A percentile compares a stretch with the other conserved stretches of the same genome.
Evolutionary conservation across 1,140 invertebrate species (phyloP).

Genomic region (roundworm (Caenorhabditis elegans)): DNA sequence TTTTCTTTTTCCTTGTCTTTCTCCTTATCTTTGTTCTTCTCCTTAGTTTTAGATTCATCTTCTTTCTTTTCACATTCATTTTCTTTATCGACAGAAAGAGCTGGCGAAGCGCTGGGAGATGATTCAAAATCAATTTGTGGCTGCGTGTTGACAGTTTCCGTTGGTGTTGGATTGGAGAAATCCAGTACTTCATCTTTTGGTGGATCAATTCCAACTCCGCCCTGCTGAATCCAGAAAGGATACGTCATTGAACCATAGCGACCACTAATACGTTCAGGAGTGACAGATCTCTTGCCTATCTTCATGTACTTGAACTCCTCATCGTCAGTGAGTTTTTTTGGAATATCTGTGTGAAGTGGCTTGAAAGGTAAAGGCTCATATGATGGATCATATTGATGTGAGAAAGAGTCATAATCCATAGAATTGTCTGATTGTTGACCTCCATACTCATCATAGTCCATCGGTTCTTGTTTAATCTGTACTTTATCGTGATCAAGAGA

Average conservation of each 20-base stretch:
- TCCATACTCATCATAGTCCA: background rate
- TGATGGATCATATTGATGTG: too few species aligned
- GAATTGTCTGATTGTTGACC: too few species aligned
- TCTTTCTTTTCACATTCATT: background rate
- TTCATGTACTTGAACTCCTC: background rate
- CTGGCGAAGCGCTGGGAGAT: background rate
- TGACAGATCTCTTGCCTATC: background rate
- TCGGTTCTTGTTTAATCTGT: background rate
- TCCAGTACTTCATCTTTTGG: background rate
- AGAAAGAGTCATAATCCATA: too few species aligned
- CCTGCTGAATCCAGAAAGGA: background rate
- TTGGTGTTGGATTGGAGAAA: background rate
- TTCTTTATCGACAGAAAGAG: background rate
- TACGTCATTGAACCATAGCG: background rate
- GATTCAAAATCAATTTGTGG: background rate
- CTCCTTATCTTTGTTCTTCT: background rate
- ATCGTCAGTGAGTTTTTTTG: background rate
- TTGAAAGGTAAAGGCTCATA: background rate
- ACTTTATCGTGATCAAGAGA: background rate
- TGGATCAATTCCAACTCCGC: background rate
- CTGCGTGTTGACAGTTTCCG: background rate
- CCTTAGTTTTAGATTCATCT: background rate
- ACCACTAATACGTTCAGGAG: background rate
- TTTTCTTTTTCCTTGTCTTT: background rate
- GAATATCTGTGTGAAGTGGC: background rate